Conservation (phyloP, 2,888 invertebrate genomes). For the Acleris laterana region DNA sequence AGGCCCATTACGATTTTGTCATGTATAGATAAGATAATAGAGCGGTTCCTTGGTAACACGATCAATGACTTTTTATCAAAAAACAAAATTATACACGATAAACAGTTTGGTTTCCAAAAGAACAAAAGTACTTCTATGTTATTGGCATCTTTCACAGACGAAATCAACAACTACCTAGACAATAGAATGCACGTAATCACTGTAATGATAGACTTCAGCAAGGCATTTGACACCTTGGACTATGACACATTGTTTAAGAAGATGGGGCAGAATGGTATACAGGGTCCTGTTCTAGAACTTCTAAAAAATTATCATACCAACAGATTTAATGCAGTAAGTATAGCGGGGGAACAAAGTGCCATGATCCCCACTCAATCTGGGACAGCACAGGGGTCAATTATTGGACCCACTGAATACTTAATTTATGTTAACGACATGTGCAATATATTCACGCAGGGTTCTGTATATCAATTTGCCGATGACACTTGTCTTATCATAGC, state of each 20-base stretch:
- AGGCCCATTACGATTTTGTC: not conserved
- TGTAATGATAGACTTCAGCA: conserved; percentile 5
- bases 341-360: not conserved
- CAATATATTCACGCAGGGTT: not conserved
- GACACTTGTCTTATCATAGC: not conserved
- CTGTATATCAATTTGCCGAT: conserved; percentile 1
- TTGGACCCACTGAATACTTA: not conserved
- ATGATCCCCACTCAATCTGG: conserved; percentile 1
- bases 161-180: not conserved
- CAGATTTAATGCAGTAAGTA: not conserved
- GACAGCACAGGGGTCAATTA: not conserved
- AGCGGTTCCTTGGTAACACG: not conserved
- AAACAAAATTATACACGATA: not conserved
- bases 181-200: not conserved
- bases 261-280: not conserved
- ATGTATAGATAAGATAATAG: conserved; percentile 1
- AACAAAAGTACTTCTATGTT: not conserved
- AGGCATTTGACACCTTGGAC: conserved; percentile 6
- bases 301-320: not conserved
- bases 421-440: not conserved
- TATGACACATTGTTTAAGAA: no score
- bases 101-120: not conserved
- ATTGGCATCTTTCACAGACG: not conserved
- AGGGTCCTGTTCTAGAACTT: not conserved
- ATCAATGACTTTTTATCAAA: not conserved